A percentile compares a stretch with the other conserved stretches of the same genome.
Evolutionary conservation across 2,797 vertebrate species (phyloP).

Genomic region (Mastacembelus armatus): DNA sequence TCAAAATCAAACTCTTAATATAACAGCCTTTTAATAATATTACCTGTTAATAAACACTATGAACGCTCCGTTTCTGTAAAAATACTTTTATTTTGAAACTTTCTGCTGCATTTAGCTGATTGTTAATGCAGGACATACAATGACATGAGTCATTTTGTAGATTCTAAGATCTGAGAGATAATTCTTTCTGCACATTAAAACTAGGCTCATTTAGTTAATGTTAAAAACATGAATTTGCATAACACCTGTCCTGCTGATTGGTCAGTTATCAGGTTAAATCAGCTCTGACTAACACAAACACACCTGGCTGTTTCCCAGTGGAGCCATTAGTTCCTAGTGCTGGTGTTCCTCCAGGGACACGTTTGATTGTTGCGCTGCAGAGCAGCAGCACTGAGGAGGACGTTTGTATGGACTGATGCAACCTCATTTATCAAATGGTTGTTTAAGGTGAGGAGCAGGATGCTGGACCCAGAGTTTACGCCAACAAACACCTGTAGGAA

Average conservation of each 20-base stretch:
- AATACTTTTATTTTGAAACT: too few species aligned
- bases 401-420: background rate
- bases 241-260: background rate
- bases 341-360: conserved; percentile 2
- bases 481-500: background rate
- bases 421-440: background rate
- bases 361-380: conserved; percentile 22
- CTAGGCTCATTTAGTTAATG: background rate
- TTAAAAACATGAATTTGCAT: background rate
- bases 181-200: background rate
- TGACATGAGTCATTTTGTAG: too few species aligned
- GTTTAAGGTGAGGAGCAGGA: background rate
- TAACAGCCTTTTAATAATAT: too few species aligned
- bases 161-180: background rate
- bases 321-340: background rate
- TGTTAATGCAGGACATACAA: too few species aligned
- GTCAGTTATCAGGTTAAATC: conserved; percentile 4
- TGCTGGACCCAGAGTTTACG: background rate
- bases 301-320: background rate
- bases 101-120: too few species aligned
- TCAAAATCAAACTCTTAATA: too few species aligned
- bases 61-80: background rate
- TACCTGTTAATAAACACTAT: background rate
- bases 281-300: background rate
- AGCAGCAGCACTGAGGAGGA: background rate